A percentile compares a stretch with the other conserved stretches of the same genome.
phyloP scores from a whole-genome alignment of 2,888 invertebrate species.

The Calameuta filiformis region DNA sequence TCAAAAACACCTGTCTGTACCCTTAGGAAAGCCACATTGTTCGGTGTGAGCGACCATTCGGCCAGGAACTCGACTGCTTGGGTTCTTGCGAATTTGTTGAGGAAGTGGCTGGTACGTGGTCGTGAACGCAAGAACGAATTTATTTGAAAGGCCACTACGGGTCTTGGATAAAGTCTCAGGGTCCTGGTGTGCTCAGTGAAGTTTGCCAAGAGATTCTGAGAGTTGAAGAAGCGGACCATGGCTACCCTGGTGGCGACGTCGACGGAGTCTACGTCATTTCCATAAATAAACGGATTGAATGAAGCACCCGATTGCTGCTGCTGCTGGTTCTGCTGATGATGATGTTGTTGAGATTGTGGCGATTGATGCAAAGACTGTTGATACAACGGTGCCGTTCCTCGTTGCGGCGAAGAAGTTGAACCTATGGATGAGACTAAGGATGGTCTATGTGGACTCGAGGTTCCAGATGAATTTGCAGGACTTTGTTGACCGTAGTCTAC shows the following conservation, averaged over 20 bases:
- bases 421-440: slow-evolving; percentile 68
- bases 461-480: slow-evolving; percentile 62
- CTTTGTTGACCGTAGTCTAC: slow-evolving; percentile 39
- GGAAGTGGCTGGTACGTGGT: slow-evolving; percentile 87
- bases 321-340: slow-evolving; percentile 39
- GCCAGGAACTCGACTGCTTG: slow-evolving; percentile 99
- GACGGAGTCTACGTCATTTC: slow-evolving; percentile 96
- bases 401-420: slow-evolving; percentile 70
- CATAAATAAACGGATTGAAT: slow-evolving; percentile 90
- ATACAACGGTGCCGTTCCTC: slow-evolving; percentile 7
- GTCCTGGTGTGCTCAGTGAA: slow-evolving; percentile 98
- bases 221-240: slow-evolving; percentile 98
- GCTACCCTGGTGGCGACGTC: slow-evolving; percentile 98
- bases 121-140: slow-evolving; percentile 95
- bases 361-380: not conserved
- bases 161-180: slow-evolving; percentile 93
- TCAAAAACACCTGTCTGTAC: slow-evolving; percentile 97
- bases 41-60: slow-evolving; percentile 97
- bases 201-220: slow-evolving; percentile 95
- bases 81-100: slow-evolving; percentile 92
- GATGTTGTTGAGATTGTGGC: slow-evolving; percentile 22
- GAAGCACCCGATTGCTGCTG: slow-evolving; percentile 37
- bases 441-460: slow-evolving; percentile 56
- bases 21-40: slow-evolving; percentile 96
- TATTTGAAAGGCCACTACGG: slow-evolving; percentile 98